Evolutionary conservation across 2,888 invertebrate genomes (phyloP).

Genomic region (Lasioglossum marginatum): DNA sequence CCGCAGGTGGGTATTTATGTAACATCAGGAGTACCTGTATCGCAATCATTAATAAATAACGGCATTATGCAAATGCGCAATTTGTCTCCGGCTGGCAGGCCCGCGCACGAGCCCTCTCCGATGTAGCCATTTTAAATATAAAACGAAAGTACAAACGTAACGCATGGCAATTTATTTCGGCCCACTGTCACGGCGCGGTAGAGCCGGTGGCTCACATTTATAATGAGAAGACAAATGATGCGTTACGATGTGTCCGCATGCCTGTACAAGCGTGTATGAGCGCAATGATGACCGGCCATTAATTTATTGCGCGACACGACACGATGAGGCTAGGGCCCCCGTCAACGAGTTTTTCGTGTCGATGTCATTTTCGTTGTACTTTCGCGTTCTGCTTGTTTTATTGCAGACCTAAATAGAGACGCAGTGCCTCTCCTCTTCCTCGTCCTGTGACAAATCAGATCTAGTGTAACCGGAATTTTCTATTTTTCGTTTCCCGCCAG

Average conservation of each 20-base stretch:
- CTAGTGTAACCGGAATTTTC: neutral
- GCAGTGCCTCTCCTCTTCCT: neutral
- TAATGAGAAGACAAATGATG: conserved; percentile 79
- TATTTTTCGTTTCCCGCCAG: neutral
- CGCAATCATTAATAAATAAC: conserved; percentile 80
- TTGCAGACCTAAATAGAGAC: conserved; percentile 61
- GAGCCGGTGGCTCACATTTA: conserved; percentile 77
- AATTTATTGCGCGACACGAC: conserved; percentile 69
- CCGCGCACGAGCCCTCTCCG: conserved; percentile 55
- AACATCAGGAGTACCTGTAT: conserved; percentile 64
- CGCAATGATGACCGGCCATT: conserved; percentile 72
- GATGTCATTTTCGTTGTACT: conserved; percentile 64
- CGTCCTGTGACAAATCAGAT: neutral
- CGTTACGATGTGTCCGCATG: conserved; percentile 68
- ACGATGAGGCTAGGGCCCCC: conserved; percentile 66
- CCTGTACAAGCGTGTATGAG: conserved; percentile 65
- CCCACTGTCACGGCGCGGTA: conserved; percentile 68
- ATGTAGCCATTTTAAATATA: conserved; percentile 79
- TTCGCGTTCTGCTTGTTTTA: conserved; percentile 57
- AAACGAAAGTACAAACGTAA: conserved; percentile 81
- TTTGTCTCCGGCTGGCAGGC: conserved; percentile 76
- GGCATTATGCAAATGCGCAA: conserved; percentile 82
- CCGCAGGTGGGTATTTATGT: conserved; percentile 72
- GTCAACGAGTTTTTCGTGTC: conserved; percentile 70
- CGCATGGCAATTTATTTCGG: conserved; percentile 78